These are phyloP conservation scores for Solenopsis invicta DNA, from an alignment of 1,140 invertebrate species.

Conservation along the genomic window DNA sequence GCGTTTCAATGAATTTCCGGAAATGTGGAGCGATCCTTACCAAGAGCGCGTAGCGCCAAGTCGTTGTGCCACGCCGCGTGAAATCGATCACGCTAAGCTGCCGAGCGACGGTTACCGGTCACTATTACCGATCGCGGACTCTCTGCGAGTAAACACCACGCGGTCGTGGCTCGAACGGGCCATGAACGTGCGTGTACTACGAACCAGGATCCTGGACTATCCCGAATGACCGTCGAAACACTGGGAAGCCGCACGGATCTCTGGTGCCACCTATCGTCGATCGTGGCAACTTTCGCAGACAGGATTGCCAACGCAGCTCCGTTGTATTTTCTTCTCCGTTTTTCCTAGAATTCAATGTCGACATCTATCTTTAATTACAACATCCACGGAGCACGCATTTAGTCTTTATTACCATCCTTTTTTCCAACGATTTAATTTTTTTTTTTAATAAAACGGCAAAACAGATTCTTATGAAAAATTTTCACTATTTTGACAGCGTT, in stretches of 20 bases:
- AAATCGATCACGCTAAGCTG: not conserved
- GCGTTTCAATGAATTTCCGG: not conserved
- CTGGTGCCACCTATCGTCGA: not conserved
- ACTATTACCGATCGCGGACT: not conserved
- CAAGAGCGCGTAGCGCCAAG: not conserved
- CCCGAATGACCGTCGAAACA: not conserved
- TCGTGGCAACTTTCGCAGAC: not conserved
- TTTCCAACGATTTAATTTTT: not conserved
- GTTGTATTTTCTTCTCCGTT: too few species aligned
- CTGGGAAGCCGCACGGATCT: too few species aligned
- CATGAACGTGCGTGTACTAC: not conserved
- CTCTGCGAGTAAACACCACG: conserved; percentile 26
- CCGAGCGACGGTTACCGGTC: not conserved
- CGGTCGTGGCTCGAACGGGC: not conserved
- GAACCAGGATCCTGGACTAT: too few species aligned
- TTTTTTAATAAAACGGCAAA: too few species aligned
- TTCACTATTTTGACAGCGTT: not conserved
- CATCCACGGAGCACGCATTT: not conserved
- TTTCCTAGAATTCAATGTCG: not conserved
- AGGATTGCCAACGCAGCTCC: not conserved
- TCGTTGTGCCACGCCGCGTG: not conserved
- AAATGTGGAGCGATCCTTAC: not conserved
- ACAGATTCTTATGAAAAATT: too few species aligned
- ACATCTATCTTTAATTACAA: not conserved
- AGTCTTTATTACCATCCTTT: not conserved